Conservation (phyloP, 2,113 vertebrate genomes). For the Hypocryptadius cinnamomeus region DNA sequence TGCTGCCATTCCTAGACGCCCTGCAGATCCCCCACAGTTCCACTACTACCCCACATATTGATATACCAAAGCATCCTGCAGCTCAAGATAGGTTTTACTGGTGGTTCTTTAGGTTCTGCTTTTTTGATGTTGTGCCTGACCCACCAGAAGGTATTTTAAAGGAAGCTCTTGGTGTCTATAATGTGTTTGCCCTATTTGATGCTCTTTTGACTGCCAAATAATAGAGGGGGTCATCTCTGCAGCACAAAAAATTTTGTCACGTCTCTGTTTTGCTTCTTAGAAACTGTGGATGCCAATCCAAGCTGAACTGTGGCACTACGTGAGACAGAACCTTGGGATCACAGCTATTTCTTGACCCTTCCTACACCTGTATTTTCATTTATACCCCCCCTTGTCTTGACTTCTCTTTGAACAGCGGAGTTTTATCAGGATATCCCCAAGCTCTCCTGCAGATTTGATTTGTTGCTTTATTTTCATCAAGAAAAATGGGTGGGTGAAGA, state of each 20-base stretch:
- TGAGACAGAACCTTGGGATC: not conserved
- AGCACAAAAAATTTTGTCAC: not conserved
- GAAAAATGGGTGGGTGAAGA: conserved; percentile 1
- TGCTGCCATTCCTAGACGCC: not conserved
- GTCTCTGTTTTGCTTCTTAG: not conserved
- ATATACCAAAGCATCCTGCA: not conserved
- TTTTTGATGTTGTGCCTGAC: not conserved
- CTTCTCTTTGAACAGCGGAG: not conserved
- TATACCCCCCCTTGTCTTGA: not conserved
- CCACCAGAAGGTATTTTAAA: not conserved
- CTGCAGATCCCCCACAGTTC: not conserved
- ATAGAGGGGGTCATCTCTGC: not conserved
- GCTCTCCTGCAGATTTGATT: conserved; percentile 1
- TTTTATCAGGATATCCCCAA: not conserved
- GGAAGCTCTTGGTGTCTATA: not conserved
- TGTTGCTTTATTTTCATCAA: conserved; percentile 36
- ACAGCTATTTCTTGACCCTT: not conserved
- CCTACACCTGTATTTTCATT: not conserved
- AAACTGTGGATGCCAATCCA: not conserved
- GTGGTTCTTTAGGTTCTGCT: not conserved
- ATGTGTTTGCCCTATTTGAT: not conserved
- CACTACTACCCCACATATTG: not conserved
- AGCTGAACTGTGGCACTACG: not conserved
- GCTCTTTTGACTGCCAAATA: not conserved
- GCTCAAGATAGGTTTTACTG: not conserved